A percentile compares a stretch with the other conserved stretches of the same genome.
phyloP scores from a whole-genome alignment of 2,888 invertebrate species.

The Pinctada fucata region DNA sequence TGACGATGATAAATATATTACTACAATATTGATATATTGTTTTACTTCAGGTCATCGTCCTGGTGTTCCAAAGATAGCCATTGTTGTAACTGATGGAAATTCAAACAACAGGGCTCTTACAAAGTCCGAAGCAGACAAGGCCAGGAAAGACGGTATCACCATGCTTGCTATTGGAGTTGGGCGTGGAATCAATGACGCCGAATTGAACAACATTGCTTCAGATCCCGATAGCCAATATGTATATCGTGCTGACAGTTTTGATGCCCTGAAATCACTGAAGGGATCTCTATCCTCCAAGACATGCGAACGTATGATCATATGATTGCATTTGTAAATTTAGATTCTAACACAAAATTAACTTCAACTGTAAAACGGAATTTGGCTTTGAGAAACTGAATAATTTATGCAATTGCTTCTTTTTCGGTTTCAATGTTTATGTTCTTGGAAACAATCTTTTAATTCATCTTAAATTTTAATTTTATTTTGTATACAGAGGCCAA shows the following conservation, averaged over 20 bases:
- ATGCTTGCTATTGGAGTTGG: slow-evolving; percentile 67
- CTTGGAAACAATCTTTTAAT: too few relatives aligned
- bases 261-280: slow-evolving; percentile 59
- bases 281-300: slow-evolving; percentile 60
- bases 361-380: neutral
- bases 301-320: slow-evolving; percentile 57
- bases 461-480: neutral
- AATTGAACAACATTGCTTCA: slow-evolving; percentile 64
- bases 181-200: slow-evolving; percentile 49
- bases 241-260: slow-evolving; percentile 66
- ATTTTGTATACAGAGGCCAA: slow-evolving; percentile 7
- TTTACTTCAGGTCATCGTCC: slow-evolving; percentile 55
- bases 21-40: neutral
- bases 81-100: slow-evolving; percentile 66
- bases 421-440: too few relatives aligned
- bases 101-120: slow-evolving; percentile 56
- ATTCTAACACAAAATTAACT: neutral
- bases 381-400: too few relatives aligned
- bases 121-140: slow-evolving; percentile 53
- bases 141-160: slow-evolving; percentile 54
- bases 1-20: too few relatives aligned
- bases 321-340: neutral
- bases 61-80: slow-evolving; percentile 62
- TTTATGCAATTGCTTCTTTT: too few relatives aligned
- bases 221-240: slow-evolving; percentile 68